Percentiles rank a stretch among this genome's conserved stretches.
These are phyloP conservation scores for Allacma fusca DNA, from an alignment of 2,888 invertebrate species.

Conservation along the genomic window DNA sequence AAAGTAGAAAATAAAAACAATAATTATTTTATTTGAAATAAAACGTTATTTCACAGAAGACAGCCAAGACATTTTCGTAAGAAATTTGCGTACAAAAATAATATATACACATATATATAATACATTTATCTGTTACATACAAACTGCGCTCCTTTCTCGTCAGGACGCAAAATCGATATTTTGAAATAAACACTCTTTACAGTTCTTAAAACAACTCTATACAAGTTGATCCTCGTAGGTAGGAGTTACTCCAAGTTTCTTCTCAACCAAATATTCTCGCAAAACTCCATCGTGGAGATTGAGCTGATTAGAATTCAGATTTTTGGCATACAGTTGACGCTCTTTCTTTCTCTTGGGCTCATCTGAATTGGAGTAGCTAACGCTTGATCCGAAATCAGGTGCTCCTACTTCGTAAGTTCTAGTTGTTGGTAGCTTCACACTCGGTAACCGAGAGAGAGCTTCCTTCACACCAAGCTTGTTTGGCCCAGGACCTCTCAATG, in stretches of 20 bases:
- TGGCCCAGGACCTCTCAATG: conserved; percentile 22
- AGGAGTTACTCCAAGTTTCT: conserved; percentile 2
- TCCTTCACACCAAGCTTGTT: conserved; percentile 54
- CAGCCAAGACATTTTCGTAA: too few species aligned
- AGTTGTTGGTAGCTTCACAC: conserved; percentile 46
- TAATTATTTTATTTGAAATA: too few species aligned
- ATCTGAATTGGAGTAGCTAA: conserved; percentile 47
- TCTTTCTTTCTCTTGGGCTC: background rate
- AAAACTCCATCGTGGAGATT: conserved; percentile 16
- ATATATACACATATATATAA: too few species aligned
- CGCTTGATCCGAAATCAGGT: conserved; percentile 57
- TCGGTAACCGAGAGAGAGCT: conserved; percentile 50
- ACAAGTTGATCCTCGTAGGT: conserved; percentile 1
- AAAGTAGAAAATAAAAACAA: too few species aligned
- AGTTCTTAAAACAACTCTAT: background rate
- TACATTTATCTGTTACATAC: too few species aligned
- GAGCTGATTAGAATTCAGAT: background rate
- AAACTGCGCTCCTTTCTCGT: too few species aligned
- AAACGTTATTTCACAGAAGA: too few species aligned
- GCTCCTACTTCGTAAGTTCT: conserved; percentile 58
- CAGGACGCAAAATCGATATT: too few species aligned
- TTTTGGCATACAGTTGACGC: background rate
- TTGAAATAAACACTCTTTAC: too few species aligned
- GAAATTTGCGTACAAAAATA: too few species aligned
- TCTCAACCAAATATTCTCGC: conserved; percentile 31